phyloP scores from a whole-genome alignment of 2,888 invertebrate species.

The Pilophorus perplexus region DNA sequence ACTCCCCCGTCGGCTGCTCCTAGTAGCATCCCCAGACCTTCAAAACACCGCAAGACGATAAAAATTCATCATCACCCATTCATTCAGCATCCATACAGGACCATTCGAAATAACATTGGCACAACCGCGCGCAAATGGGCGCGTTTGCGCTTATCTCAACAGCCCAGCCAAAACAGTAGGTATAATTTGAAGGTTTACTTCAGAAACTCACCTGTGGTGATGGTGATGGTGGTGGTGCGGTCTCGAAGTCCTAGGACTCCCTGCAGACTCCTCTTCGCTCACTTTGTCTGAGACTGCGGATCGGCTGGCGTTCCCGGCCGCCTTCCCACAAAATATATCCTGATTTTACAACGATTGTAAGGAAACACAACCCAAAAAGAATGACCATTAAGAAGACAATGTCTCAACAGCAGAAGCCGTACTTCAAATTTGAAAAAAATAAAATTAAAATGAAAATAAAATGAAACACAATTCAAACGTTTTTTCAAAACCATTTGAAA shows the following conservation, averaged over 20 bases:
- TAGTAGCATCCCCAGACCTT: slow-evolving; percentile 41
- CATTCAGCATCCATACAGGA: too few species aligned
- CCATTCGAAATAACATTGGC: too few species aligned
- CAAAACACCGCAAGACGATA: too few species aligned
- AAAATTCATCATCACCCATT: too few species aligned
- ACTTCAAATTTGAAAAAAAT: background rate
- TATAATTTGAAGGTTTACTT: too few species aligned
- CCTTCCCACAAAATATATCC: slow-evolving; percentile 30
- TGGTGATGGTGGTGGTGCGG: slow-evolving; percentile 54
- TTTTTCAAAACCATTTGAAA: too few species aligned
- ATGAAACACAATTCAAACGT: too few species aligned
- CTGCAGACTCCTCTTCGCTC: slow-evolving; percentile 46
- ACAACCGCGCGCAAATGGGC: too few species aligned
- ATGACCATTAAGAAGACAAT: background rate
- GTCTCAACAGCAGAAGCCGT: background rate
- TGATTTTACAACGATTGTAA: slow-evolving; percentile 16
- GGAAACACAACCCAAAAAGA: slow-evolving; percentile 6
- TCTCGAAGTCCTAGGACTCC: slow-evolving; percentile 52
- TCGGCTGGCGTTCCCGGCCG: slow-evolving; percentile 34
- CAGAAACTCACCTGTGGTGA: slow-evolving; percentile 51
- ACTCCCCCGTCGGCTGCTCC: slow-evolving; percentile 48
- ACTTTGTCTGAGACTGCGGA: slow-evolving; percentile 40
- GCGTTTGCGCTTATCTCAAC: too few species aligned
- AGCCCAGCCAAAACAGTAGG: too few species aligned
- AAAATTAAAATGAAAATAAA: background rate